These are phyloP conservation scores for Macrochelys suwanniensis DNA, from an alignment of 2,797 vertebrate genomes.

Conservation along the genomic window DNA sequence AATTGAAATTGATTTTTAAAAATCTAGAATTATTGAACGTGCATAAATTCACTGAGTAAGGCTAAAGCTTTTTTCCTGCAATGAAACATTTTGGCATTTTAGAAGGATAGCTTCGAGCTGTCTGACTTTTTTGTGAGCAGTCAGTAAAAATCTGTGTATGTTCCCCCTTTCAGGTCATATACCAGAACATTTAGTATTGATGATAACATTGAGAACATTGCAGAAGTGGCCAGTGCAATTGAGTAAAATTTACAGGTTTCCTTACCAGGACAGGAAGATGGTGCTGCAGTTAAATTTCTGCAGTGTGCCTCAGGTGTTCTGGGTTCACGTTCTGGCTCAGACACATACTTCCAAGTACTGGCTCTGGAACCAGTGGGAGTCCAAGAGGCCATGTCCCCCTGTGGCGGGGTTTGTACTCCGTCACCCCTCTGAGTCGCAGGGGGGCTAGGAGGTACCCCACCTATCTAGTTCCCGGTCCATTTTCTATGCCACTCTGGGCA, in stretches of 20 bases:
- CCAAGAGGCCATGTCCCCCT: not conserved
- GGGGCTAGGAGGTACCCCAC: too few species aligned
- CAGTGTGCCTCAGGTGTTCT: not conserved
- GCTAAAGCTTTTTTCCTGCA: not conserved
- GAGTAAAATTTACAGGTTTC: not conserved
- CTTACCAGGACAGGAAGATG: not conserved
- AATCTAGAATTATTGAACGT: not conserved
- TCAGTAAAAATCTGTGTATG: not conserved
- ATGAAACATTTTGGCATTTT: conserved; percentile 16
- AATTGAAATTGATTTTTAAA: conserved; percentile 44
- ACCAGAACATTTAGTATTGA: not conserved
- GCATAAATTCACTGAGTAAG: not conserved
- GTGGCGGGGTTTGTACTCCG: too few species aligned
- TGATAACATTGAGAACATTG: not conserved
- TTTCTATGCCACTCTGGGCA: too few species aligned
- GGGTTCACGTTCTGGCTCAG: not conserved
- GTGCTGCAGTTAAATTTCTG: not conserved
- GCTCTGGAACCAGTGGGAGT: not conserved
- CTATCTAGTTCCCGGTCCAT: too few species aligned
- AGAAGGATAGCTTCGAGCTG: not conserved
- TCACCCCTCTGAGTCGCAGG: too few species aligned
- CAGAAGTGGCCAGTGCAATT: not conserved
- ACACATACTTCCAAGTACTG: not conserved
- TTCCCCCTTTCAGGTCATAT: not conserved
- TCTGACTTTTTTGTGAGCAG: conserved; percentile 15